Percentiles rank a stretch among this genome's conserved stretches.
Evolutionary conservation across 2,888 invertebrate species (phyloP).

Genomic region (Pterostichus madidus): DNA sequence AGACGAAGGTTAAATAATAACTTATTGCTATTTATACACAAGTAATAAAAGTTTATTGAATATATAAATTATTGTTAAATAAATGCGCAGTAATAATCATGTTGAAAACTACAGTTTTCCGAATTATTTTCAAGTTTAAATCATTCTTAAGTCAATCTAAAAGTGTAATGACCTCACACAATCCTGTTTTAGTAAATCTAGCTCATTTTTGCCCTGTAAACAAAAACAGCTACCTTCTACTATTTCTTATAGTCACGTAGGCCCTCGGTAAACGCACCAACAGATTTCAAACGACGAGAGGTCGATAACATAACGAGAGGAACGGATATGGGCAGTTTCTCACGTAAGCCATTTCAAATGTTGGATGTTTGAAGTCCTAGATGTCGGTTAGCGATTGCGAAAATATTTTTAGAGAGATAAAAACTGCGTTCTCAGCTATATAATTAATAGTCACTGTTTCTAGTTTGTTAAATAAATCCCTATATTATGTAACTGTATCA

Average conservation of each 20-base stretch:
- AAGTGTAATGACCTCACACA: slow-evolving; percentile 24
- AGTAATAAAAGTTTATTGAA: slow-evolving; percentile 26
- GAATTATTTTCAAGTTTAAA: not conserved
- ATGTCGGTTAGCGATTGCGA: too few species aligned
- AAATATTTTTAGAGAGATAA: too few species aligned
- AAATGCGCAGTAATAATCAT: not conserved
- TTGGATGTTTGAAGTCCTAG: not conserved
- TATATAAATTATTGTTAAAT: slow-evolving; percentile 11
- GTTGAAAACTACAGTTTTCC: not conserved
- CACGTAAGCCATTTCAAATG: slow-evolving; percentile 28
- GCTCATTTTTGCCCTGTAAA: not conserved
- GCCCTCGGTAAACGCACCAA: not conserved
- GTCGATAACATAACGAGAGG: not conserved
- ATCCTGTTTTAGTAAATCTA: not conserved
- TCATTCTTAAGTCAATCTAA: not conserved
- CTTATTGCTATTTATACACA: not conserved
- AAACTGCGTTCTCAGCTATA: too few species aligned
- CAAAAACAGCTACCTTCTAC: not conserved
- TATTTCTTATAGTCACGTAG: slow-evolving; percentile 2
- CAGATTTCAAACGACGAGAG: not conserved
- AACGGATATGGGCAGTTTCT: not conserved
- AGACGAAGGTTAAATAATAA: slow-evolving; percentile 16
- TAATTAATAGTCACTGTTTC: too few species aligned
- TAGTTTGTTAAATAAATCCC: too few species aligned
- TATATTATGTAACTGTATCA: too few species aligned